Percentiles rank a stretch among this genome's conserved stretches.
These are phyloP conservation scores for Micropoecilia bifurca DNA, from an alignment of 2,797 vertebrate species.

Conservation along the genomic window DNA sequence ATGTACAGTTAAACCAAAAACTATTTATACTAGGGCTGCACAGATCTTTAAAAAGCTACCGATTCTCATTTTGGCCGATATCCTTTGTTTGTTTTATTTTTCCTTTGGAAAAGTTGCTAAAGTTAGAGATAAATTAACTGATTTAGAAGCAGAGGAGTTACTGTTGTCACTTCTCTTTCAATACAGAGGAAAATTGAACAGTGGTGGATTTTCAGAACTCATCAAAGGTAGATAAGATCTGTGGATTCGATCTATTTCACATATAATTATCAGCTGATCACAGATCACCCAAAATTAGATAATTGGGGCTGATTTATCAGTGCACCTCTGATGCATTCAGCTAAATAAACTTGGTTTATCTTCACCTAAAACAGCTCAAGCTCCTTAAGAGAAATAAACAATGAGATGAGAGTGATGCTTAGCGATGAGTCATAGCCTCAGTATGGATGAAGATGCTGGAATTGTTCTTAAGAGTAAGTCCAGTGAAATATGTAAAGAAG, in stretches of 20 bases:
- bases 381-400: not conserved
- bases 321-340: not conserved
- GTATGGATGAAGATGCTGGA: not conserved
- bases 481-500: not conserved
- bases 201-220: not conserved
- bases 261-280: too few relatives aligned
- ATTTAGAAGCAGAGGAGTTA: too few relatives aligned
- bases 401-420: not conserved
- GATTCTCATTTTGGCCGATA: not conserved
- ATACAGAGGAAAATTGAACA: not conserved
- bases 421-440: not conserved
- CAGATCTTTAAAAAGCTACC: not conserved
- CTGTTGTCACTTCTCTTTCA: not conserved
- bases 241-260: not conserved
- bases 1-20: not conserved
- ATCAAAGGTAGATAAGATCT: not conserved
- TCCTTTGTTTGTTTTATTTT: not conserved
- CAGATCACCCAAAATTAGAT: not conserved
- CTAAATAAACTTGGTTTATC: not conserved
- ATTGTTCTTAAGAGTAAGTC: not conserved
- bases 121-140: too few relatives aligned
- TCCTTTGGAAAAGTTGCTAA: too few relatives aligned
- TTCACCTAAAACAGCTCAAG: not conserved
- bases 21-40: not conserved
- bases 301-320: not conserved